These are phyloP conservation scores for Nestor notabilis DNA, from an alignment of 2,113 vertebrate genomes.

Conservation along the genomic window DNA sequence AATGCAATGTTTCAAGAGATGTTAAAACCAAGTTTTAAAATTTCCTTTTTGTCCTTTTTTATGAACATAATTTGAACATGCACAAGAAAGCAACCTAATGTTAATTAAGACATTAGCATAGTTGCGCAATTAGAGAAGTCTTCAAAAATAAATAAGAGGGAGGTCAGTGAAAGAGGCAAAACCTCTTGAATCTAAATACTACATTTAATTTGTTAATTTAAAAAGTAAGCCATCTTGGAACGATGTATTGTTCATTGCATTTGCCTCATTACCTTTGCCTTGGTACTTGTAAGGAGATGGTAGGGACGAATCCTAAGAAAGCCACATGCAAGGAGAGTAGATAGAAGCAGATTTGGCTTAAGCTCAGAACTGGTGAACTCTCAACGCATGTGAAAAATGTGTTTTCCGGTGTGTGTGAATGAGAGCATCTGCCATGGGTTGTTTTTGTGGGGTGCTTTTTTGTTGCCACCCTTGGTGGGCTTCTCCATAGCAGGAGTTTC, in stretches of 20 bases:
- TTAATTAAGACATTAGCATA: background rate
- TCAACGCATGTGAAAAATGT: background rate
- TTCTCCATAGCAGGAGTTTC: background rate
- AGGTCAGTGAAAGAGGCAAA: background rate
- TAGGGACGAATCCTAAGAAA: background rate
- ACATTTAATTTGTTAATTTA: background rate
- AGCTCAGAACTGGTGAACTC: background rate
- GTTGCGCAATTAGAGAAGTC: background rate
- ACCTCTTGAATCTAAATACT: background rate
- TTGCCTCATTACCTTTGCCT: background rate
- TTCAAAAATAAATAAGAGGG: background rate
- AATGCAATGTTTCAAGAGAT: background rate
- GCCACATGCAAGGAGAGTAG: accelerated
- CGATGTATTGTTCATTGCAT: background rate
- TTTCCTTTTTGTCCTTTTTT: background rate
- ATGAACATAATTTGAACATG: background rate
- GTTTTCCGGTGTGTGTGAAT: background rate
- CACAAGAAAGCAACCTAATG: background rate
- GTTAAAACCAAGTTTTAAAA: background rate
- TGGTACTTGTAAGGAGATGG: background rate
- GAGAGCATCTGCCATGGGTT: accelerated
- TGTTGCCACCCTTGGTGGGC: background rate
- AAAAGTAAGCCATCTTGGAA: background rate
- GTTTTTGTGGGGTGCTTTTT: background rate
- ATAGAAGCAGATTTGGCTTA: background rate